Base-by-base conservation (phyloP, 2,888 invertebrate species). In the Junonia oenone region DNA sequence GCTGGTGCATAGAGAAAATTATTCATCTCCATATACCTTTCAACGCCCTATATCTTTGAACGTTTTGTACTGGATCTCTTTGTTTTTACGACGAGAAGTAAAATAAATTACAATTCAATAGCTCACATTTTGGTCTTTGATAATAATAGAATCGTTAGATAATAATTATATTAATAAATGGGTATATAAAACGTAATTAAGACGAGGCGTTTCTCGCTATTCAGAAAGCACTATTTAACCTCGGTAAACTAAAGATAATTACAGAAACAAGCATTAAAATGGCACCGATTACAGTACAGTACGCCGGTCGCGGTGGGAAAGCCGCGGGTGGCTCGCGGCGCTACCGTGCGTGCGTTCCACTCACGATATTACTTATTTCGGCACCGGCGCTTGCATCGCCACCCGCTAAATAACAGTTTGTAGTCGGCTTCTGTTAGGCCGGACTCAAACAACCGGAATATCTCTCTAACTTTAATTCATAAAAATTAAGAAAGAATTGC, bases 341-440 rank as follows among this genome's bases (percentile, higher is more conserved):
- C 83, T 81, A 81, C 83, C 82, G 82, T 81, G 81, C 75, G 73
- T 81, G 80, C 74, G 71, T 80, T 81, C 73, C 85, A 78, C 87
- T 86, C 88, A 86, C 89, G 87, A 83, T 72, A 73, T 75, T 73
- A 75, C 75, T 81, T 78, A 76, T 78, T 86, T 83, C 78, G 83
- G 79, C 78, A 82, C 76, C 76, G 73, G 78, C 78, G 77, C 75
- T 64, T 78, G 74, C 75, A 13, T 17, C 15, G 22, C 22, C 43
- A 73, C 76, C 71, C 68, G 64, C 76, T 78, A 83, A 84, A 84
- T 87, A 82, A 78, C 69, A 81, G 79, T 83, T 83, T 78, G 81
- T 82, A 82, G 83, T 40, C 80, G 82, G 81, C 86, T 87, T 81
- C 86, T 85, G 87, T 81, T 79, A n/a, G n/a, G n/a, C n/a, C n/a